phyloP scores from a whole-genome alignment of 2,113 vertebrate species.

The Oryctolagus cuniculus region DNA sequence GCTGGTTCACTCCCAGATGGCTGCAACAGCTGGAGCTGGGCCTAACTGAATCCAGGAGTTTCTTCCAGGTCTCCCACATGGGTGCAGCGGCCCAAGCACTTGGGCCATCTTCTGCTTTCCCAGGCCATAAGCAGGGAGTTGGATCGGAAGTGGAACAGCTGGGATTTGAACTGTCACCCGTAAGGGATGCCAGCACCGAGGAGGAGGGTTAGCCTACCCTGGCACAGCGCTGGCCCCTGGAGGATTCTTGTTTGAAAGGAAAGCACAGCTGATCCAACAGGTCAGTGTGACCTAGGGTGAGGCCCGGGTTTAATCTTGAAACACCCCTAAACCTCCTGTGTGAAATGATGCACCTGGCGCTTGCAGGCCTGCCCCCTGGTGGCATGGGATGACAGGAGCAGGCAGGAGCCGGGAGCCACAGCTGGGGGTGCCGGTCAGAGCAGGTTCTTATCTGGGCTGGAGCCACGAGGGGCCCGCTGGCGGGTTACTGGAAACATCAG shows the following conservation, averaged over 20 bases:
- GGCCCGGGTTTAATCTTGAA: not conserved
- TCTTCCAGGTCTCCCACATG: too few species aligned
- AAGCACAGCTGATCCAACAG: not conserved
- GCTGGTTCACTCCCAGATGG: too few species aligned
- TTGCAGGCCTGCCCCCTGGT: not conserved
- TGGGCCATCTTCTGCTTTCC: too few species aligned
- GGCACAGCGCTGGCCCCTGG: too few species aligned
- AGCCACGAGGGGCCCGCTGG: not conserved
- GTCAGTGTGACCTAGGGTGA: not conserved
- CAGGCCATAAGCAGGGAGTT: too few species aligned
- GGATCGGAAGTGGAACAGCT: too few species aligned
- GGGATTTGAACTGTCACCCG: accelerated
- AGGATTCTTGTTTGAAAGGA: not conserved
- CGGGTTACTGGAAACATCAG: not conserved
- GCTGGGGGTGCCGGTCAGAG: not conserved
- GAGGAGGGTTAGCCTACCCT: too few species aligned
- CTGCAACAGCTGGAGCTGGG: too few species aligned
- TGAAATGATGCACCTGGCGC: not conserved
- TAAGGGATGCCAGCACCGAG: too few species aligned
- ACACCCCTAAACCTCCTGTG: not conserved
- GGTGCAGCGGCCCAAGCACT: too few species aligned
- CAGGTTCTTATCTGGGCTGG: not conserved
- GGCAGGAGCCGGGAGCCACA: not conserved
- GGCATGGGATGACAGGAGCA: not conserved
- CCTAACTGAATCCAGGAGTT: too few species aligned